A percentile compares a stretch with the other conserved stretches of the same genome.
phyloP scores from a whole-genome alignment of 2,113 vertebrate genomes.

The Puma concolor region DNA sequence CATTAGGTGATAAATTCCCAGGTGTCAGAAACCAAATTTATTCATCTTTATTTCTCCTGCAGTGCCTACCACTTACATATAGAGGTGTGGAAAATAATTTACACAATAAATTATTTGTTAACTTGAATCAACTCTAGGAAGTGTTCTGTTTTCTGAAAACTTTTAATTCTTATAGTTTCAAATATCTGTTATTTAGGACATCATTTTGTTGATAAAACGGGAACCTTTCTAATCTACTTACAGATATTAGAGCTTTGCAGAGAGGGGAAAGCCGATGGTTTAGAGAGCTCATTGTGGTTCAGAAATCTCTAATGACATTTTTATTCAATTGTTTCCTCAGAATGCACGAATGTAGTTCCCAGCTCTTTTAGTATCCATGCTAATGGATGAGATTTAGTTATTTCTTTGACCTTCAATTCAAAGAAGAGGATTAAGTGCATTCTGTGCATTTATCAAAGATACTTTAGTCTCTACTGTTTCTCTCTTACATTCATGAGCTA shows the following conservation, averaged over 20 bases:
- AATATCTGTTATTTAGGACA: neutral
- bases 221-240: neutral
- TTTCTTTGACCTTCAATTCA: slow-evolving; percentile 48
- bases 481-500: neutral
- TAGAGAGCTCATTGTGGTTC: neutral
- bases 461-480: slow-evolving; percentile 55
- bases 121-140: neutral
- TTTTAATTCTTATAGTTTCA: slow-evolving; percentile 6
- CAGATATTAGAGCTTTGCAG: neutral
- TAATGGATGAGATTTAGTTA: slow-evolving; percentile 31
- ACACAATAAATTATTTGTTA: neutral
- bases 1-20: neutral
- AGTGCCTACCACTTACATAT: neutral
- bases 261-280: slow-evolving; percentile 12
- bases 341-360: neutral
- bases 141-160: neutral
- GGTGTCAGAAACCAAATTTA: neutral
- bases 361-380: neutral
- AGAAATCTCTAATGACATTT: slow-evolving; percentile 43
- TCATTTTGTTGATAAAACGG: slow-evolving; percentile 13
- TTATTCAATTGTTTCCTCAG: slow-evolving; percentile 58
- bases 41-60: neutral
- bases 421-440: slow-evolving; percentile 48
- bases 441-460: slow-evolving; percentile 25
- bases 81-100: neutral